Percentiles rank a stretch among this genome's conserved stretches.
These are phyloP conservation scores for Drosophila algonquin DNA, from an alignment of 2,888 invertebrate genomes.

Conservation along the genomic window DNA sequence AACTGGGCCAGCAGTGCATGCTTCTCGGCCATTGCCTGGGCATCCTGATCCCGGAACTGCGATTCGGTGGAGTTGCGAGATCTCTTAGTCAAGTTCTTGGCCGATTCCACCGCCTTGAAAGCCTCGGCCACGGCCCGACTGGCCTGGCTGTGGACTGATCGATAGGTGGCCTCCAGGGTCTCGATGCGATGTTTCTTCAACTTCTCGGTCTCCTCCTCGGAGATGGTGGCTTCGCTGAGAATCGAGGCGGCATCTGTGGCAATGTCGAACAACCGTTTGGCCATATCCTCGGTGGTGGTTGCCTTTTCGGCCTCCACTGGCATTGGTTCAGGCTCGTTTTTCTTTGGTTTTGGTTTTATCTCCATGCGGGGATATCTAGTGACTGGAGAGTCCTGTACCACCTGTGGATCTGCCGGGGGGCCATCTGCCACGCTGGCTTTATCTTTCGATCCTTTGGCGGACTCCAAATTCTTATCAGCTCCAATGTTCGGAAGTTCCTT, in stretches of 20 bases:
- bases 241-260: slow-evolving; percentile 49
- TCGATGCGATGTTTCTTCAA: slow-evolving; percentile 7
- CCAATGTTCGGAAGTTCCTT: too few relatives aligned
- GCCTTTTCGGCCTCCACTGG: not conserved
- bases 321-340: not conserved
- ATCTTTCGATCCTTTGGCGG: not conserved
- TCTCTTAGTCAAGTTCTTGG: slow-evolving; percentile 44
- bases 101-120: slow-evolving; percentile 46
- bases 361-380: slow-evolving; percentile 30
- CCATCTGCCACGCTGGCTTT: not conserved
- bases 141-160: slow-evolving; percentile 43
- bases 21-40: slow-evolving; percentile 55
- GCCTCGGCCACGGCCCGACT: slow-evolving; percentile 51
- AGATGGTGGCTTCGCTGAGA: slow-evolving; percentile 45
- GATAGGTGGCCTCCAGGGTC: slow-evolving; percentile 30
- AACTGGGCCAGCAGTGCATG: slow-evolving; percentile 58
- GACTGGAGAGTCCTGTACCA: not conserved
- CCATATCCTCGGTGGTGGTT: slow-evolving; percentile 2
- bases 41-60: slow-evolving; percentile 17
- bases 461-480: not conserved
- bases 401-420: not conserved
- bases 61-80: not conserved
- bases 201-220: slow-evolving; percentile 28
- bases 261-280: slow-evolving; percentile 46
- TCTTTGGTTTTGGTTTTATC: slow-evolving; percentile 1